Conservation (phyloP, 2,888 invertebrate species). For the Agriopis marginaria region DNA sequence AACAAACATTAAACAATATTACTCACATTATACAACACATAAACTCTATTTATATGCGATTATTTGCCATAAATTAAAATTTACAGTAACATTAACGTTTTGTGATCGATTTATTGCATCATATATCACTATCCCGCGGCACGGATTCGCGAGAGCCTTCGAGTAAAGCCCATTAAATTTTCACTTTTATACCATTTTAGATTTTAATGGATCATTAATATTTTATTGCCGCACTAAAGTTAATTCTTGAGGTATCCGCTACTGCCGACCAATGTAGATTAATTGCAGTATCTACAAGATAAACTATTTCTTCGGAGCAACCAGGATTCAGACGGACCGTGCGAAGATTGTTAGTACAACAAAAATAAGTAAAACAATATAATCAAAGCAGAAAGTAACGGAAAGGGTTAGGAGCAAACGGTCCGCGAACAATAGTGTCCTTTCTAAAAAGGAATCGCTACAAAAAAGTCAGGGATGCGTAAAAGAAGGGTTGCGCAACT, state of each 20-base stretch:
- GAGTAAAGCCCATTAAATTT: constrained; percentile 77
- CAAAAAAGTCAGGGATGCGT: constrained; percentile 74
- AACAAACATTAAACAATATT: constrained; percentile 64
- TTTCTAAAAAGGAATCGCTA: constrained; percentile 72
- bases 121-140: constrained; percentile 72
- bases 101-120: constrained; percentile 75
- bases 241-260: constrained; percentile 83
- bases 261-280: constrained; percentile 76
- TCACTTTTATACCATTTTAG: constrained; percentile 84
- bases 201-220: constrained; percentile 84
- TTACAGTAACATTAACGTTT: constrained; percentile 63
- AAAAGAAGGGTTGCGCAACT: constrained; percentile 84
- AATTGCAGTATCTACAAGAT: constrained; percentile 55
- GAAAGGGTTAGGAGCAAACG: constrained; percentile 81
- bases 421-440: constrained; percentile 74
- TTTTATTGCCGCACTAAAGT: constrained; percentile 81
- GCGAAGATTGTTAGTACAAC: constrained; percentile 53
- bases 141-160: constrained; percentile 72
- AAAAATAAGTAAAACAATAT: constrained; percentile 69
- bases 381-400: constrained; percentile 71
- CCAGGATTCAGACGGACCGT: constrained; percentile 42
- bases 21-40: constrained; percentile 40
- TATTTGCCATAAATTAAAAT: constrained; percentile 55
- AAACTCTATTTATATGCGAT: constrained; percentile 45
- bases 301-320: constrained; percentile 24